A percentile compares a stretch with the other conserved stretches of the same genome.
Evolutionary conservation across 1,140 invertebrate genomes (phyloP).

Genomic region (Piezodorus guildinii): DNA sequence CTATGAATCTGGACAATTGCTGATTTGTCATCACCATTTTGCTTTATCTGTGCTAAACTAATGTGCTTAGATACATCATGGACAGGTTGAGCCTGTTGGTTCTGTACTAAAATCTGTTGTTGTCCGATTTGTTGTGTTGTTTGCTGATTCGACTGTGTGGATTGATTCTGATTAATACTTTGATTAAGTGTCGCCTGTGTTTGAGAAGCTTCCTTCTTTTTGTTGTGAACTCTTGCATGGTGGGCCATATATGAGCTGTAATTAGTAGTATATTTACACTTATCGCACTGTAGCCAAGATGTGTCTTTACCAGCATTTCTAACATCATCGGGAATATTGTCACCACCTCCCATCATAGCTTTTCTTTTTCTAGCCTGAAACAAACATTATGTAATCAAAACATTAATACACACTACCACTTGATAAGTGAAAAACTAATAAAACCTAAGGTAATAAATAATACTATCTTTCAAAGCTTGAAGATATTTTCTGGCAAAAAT

Average conservation of each 20-base stretch:
- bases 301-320: constrained; percentile 28
- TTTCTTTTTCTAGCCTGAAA: constrained; percentile 28
- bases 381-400: neutral
- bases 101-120: neutral
- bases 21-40: constrained; percentile 17
- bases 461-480: too few species aligned
- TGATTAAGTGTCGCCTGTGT: neutral
- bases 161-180: neutral
- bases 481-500: too few species aligned
- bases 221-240: constrained; percentile 26
- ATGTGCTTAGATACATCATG: neutral
- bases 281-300: constrained; percentile 35
- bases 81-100: neutral
- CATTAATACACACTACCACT: too few species aligned
- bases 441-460: too few species aligned
- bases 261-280: constrained; percentile 35
- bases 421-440: too few species aligned
- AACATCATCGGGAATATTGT: constrained; percentile 15
- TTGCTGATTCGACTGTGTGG: neutral
- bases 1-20: neutral
- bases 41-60: neutral
- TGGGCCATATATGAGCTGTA: constrained; percentile 33
- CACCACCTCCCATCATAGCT: constrained; percentile 21
- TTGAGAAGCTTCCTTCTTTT: neutral
- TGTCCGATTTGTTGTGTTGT: neutral